Evolutionary conservation across 2,797 vertebrate genomes (phyloP).

Genomic region (Amniataba percoides): DNA sequence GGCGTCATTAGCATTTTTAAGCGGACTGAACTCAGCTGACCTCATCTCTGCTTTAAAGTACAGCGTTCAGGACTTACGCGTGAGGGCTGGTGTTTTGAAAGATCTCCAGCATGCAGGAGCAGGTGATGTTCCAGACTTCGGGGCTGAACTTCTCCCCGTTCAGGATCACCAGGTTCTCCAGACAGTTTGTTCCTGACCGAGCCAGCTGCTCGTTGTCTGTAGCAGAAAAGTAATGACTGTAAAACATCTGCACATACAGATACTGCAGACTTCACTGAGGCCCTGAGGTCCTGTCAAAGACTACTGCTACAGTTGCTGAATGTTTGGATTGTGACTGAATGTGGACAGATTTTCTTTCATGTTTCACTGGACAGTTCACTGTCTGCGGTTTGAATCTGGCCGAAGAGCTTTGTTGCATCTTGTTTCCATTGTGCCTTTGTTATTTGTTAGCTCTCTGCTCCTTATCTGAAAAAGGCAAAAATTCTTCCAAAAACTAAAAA

Average conservation of each 20-base stretch:
- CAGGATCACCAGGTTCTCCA: conserved; percentile 97
- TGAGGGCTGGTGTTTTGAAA: conserved; percentile 97
- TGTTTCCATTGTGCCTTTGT: too few relatives aligned
- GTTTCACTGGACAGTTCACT: too few relatives aligned
- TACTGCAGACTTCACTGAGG: background rate
- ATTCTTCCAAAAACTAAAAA: too few relatives aligned
- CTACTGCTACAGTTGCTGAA: too few relatives aligned
- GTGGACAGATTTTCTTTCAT: too few relatives aligned
- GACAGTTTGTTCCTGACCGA: conserved; percentile 95
- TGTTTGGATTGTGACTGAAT: too few relatives aligned
- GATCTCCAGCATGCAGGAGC: conserved; percentile 96
- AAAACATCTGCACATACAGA: background rate
- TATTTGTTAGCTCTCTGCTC: too few relatives aligned
- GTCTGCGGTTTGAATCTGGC: too few relatives aligned
- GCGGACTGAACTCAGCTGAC: background rate
- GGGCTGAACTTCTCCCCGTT: conserved; percentile 96
- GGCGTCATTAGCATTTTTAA: background rate
- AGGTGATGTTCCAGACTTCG: conserved; percentile 94
- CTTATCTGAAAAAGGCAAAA: background rate
- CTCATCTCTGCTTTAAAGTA: background rate
- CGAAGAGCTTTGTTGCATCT: background rate
- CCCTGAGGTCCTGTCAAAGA: too few relatives aligned
- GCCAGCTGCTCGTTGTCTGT: conserved; percentile 98
- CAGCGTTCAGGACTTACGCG: conserved; percentile 83
- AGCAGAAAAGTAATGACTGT: conserved; percentile 4